phyloP scores from a whole-genome alignment of 2,888 invertebrate species.

The Acleris cristana region DNA sequence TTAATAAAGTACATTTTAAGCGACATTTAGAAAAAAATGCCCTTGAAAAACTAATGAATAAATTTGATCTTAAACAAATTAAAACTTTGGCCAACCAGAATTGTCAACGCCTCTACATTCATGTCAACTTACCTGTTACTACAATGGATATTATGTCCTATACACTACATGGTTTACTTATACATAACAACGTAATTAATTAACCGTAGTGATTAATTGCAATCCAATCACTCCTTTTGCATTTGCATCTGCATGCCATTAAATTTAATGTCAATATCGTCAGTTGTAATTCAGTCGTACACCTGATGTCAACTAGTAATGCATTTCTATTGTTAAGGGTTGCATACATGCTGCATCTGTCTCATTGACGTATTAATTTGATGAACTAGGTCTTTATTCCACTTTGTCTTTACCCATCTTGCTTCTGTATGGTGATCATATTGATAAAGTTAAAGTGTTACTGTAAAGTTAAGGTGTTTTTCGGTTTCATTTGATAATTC shows the following conservation, averaged over 20 bases:
- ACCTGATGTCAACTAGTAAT: constrained; percentile 41
- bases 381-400: not conserved
- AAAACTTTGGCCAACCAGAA: too few relatives aligned
- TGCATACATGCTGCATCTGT: constrained; percentile 16
- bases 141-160: too few relatives aligned
- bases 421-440: not conserved
- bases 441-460: too few relatives aligned
- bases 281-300: constrained; percentile 44
- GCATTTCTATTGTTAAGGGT: constrained; percentile 29
- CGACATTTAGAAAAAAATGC: too few relatives aligned
- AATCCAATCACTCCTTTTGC: constrained; percentile 35
- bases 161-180: not conserved
- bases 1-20: too few relatives aligned
- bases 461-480: too few relatives aligned
- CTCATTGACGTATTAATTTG: constrained; percentile 19
- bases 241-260: constrained; percentile 40
- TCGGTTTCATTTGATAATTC: too few relatives aligned
- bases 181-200: constrained; percentile 16
- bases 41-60: too few relatives aligned
- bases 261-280: constrained; percentile 44
- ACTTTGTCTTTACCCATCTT: not conserved
- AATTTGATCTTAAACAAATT: too few relatives aligned
- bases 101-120: too few relatives aligned
- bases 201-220: constrained; percentile 30
- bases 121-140: too few relatives aligned